Conservation (phyloP, 2,113 vertebrate species). For the Coptodon bakossiorum region DNA sequence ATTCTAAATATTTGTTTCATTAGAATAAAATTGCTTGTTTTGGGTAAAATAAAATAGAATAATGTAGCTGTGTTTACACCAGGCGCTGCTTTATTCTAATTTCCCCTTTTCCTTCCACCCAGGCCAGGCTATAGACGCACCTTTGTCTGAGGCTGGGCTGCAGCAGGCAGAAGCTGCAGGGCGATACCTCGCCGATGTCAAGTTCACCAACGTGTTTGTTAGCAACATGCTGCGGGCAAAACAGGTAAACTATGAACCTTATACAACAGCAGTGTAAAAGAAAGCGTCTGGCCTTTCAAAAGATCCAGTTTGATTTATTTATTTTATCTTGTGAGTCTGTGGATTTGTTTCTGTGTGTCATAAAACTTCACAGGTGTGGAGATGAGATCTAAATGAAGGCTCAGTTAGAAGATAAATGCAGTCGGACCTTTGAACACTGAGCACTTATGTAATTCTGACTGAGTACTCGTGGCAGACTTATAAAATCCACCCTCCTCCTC, state of each 20-base stretch:
- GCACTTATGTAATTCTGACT: neutral
- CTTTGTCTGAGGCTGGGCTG: conserved; percentile 82
- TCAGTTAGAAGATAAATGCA: neutral
- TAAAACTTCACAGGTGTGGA: neutral
- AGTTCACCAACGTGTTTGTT: conserved; percentile 83
- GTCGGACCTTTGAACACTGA: neutral
- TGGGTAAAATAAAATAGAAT: neutral
- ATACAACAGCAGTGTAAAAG: neutral
- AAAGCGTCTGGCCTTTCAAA: neutral
- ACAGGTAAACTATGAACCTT: conserved; percentile 66
- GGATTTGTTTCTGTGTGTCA: neutral
- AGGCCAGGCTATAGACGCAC: conserved; percentile 86
- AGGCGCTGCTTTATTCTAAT: neutral
- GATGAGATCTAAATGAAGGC: neutral
- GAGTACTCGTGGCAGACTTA: neutral
- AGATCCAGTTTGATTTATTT: neutral
- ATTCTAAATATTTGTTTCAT: neutral
- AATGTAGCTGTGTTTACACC: neutral
- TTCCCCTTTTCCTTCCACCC: neutral
- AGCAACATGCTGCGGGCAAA: conserved; percentile 84
- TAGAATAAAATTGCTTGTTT: neutral
- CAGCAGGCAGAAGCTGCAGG: conserved; percentile 85
- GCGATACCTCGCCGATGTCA: conserved; percentile 76
- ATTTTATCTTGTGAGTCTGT: neutral
- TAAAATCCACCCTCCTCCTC: neutral